A percentile compares a stretch with the other conserved stretches of the same genome.
phyloP scores from a whole-genome alignment of 2,888 invertebrate genomes.

The Perizoma affinitatum region DNA sequence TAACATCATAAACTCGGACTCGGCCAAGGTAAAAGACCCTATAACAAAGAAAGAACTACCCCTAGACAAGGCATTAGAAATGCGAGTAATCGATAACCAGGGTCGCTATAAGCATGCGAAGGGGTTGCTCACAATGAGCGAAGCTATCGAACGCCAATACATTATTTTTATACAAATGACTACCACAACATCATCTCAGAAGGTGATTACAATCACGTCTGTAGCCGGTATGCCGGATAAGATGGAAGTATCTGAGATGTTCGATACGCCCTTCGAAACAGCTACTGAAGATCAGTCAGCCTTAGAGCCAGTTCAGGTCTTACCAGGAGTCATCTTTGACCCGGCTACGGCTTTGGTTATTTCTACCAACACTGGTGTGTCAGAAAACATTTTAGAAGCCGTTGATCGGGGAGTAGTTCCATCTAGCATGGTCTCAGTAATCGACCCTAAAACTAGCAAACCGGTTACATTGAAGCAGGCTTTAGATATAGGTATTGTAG shows the following conservation, averaged over 20 bases:
- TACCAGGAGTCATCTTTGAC: slow-evolving; percentile 90
- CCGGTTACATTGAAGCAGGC: slow-evolving; percentile 90
- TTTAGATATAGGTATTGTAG: slow-evolving; percentile 88
- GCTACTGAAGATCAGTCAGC: slow-evolving; percentile 66
- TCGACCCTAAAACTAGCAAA: slow-evolving; percentile 88
- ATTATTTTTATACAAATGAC: slow-evolving; percentile 85
- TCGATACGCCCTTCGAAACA: slow-evolving; percentile 48
- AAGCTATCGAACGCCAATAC: slow-evolving; percentile 87
- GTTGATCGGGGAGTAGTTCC: slow-evolving; percentile 90
- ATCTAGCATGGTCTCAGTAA: slow-evolving; percentile 86
- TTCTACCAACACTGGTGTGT: slow-evolving; percentile 88
- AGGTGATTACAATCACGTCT: slow-evolving; percentile 89
- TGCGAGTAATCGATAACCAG: slow-evolving; percentile 89
- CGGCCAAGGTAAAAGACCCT: slow-evolving; percentile 92
- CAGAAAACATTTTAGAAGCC: slow-evolving; percentile 89
- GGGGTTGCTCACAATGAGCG: slow-evolving; percentile 87
- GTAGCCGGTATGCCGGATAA: slow-evolving; percentile 88
- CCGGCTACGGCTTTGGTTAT: slow-evolving; percentile 90
- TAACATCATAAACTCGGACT: slow-evolving; percentile 92
- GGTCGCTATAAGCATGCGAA: slow-evolving; percentile 87
- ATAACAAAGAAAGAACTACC: slow-evolving; percentile 87
- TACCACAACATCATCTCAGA: slow-evolving; percentile 79
- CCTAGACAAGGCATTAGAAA: slow-evolving; percentile 89
- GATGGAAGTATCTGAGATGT: slow-evolving; percentile 86
- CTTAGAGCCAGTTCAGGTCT: slow-evolving; percentile 88